Percentiles rank a stretch among this genome's conserved stretches.
Conservation (phyloP, 2,888 invertebrate genomes). For the Acanthacorydalis orientalis region DNA sequence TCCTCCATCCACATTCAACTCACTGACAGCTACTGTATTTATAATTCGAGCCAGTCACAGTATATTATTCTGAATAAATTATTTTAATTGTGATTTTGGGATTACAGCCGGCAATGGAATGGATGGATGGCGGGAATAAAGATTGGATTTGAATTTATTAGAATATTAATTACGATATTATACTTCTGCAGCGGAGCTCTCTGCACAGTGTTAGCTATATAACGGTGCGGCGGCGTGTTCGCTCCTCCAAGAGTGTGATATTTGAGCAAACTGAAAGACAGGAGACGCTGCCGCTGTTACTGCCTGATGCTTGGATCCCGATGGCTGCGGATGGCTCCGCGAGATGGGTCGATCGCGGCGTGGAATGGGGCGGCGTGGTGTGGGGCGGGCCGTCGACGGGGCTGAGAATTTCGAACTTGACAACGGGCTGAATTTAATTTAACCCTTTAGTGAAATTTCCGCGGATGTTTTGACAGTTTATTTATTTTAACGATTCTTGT, state of each 20-base stretch:
- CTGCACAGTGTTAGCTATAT: no score
- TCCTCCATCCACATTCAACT: background rate
- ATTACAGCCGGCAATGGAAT: conserved; percentile 4
- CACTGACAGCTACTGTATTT: background rate
- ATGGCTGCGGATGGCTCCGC: no score
- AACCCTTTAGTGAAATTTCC: background rate
- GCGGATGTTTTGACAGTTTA: background rate
- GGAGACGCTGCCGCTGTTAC: no score
- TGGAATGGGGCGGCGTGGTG: no score
- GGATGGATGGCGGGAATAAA: conserved; percentile 6
- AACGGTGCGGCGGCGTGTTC: no score
- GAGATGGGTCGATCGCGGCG: no score
- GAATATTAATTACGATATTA: conserved; percentile 8
- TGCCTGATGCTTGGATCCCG: no score
- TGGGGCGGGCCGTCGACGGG: no score
- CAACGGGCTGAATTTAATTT: background rate
- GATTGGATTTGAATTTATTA: conserved; percentile 8
- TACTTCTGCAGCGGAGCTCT: conserved; percentile 1
- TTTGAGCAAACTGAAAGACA: no score
- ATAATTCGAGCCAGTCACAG: conserved; percentile 1
- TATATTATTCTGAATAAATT: conserved; percentile 6
- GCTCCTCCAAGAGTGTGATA: no score
- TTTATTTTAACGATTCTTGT: background rate
- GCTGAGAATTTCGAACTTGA: background rate
- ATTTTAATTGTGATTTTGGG: conserved; percentile 7